Evolutionary conservation across 2,797 vertebrate species (phyloP), one percentile per base, ranked within the genome.

Genomic region (Hyperoplus lanceolatus): DNA sequence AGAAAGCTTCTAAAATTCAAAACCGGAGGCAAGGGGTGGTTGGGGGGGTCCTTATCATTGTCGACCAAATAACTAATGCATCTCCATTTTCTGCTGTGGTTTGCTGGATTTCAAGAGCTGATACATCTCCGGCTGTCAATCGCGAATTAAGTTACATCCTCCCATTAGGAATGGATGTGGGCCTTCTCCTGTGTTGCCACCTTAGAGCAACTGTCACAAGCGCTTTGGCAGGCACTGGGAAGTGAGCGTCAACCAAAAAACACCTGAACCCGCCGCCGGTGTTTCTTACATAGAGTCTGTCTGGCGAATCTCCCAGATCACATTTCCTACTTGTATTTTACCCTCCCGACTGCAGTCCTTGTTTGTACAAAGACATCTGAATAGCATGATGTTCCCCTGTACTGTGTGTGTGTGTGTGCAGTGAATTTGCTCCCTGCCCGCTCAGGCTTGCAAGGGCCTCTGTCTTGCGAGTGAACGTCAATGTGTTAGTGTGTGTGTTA

Each of bases 91-190:
- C 54, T 12, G 45, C 75, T 70, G 59, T 11, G 62, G 63, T 75
- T 69, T 38, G 69, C 3, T 1, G 51, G 75, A 75, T 10, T 80
- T 84, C 74, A 84, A 64, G 29, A n/a, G 50, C 45, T 11, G 29
- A 29, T 29, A 77, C 77, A 64, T 80, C 66, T 43, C 13, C 38
- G 7, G 51, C 18, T 29, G 71, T 81, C 80, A 75, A 18, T 39
- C 8, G 36, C 1, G 81, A 88, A 67, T 90, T 72, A 61, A 75
- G 73, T 92, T 90, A 82, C 84, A 78, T 83, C 71, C 50, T 76
- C 80, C 88, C 90, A 91, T 90, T 84, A 83, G 73, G 82, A 90
- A 93, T 86, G 74, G 79, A 92, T 86, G 79, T 29, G 73, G 74
- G 78, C 63, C 83, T 76, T 89, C 87, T 90, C 85, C 71, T 63